Conservation (phyloP, 2,113 vertebrate species). For the Burhinus oedicnemus region DNA sequence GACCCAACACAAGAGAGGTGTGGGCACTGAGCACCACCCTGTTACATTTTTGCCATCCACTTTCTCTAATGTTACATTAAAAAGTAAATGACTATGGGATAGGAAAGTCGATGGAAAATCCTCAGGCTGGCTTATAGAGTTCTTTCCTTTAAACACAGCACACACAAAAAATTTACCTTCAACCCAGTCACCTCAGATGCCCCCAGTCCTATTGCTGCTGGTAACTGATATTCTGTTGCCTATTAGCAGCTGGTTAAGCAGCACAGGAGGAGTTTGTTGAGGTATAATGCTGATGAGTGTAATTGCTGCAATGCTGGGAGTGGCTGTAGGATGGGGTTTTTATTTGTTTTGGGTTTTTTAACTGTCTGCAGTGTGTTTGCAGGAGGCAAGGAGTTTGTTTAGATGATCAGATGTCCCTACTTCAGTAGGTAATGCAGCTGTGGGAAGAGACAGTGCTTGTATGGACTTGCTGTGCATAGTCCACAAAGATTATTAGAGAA, state of each 20-base stretch:
- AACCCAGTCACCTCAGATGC: not conserved
- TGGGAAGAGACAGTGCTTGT: not conserved
- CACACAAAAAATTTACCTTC: not conserved
- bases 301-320: not conserved
- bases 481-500: not conserved
- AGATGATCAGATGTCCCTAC: not conserved
- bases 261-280: not conserved
- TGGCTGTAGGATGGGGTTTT: not conserved
- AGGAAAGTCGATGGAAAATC: not conserved
- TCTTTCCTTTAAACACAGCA: not conserved
- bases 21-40: not conserved
- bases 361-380: not conserved
- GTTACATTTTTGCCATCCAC: not conserved
- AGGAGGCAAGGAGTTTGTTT: not conserved
- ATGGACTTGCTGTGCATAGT: not conserved
- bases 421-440: not conserved
- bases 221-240: not conserved
- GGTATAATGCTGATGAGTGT: not conserved
- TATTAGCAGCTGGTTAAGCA: not conserved
- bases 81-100: not conserved
- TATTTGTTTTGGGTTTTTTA: not conserved
- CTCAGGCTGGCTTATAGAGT: not conserved
- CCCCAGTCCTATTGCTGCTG: too few relatives aligned
- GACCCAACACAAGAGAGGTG: too few relatives aligned
- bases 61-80: not conserved